phyloP scores from a whole-genome alignment of 1,140 invertebrate genomes.

The Cecropterus lyciades region DNA sequence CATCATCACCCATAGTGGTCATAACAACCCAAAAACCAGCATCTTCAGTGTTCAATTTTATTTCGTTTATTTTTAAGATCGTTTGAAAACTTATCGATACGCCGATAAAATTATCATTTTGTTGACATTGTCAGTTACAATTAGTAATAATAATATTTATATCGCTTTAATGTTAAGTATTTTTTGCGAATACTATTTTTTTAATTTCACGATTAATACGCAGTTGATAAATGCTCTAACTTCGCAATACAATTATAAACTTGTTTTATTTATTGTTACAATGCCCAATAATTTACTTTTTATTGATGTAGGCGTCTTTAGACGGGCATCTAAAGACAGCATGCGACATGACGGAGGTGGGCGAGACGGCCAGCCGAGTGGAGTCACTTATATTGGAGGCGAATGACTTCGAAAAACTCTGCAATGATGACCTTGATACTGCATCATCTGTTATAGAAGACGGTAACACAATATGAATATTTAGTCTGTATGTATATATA shows the following conservation, averaged over 20 bases:
- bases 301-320: constrained; percentile 84
- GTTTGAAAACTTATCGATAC: too few species aligned
- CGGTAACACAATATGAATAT: constrained; percentile 73
- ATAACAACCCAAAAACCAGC: too few species aligned
- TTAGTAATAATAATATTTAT: too few species aligned
- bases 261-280: too few species aligned
- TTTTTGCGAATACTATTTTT: background rate
- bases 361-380: constrained; percentile 92
- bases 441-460: constrained; percentile 91
- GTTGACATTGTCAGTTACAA: too few species aligned
- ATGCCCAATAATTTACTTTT: constrained; percentile 3
- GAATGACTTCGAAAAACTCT: constrained; percentile 90
- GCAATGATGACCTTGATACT: constrained; percentile 91
- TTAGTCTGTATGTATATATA: constrained; percentile 1
- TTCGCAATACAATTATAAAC: background rate
- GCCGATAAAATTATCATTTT: too few species aligned
- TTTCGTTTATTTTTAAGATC: too few species aligned
- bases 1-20: too few species aligned
- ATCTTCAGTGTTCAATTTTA: too few species aligned
- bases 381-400: constrained; percentile 92
- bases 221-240: background rate
- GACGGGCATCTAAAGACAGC: constrained; percentile 89
- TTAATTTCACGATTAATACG: background rate
- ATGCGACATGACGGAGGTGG: constrained; percentile 94
- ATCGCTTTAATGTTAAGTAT: too few species aligned